Conservation (phyloP, 2,888 invertebrate genomes). For the Sericinus montela region DNA sequence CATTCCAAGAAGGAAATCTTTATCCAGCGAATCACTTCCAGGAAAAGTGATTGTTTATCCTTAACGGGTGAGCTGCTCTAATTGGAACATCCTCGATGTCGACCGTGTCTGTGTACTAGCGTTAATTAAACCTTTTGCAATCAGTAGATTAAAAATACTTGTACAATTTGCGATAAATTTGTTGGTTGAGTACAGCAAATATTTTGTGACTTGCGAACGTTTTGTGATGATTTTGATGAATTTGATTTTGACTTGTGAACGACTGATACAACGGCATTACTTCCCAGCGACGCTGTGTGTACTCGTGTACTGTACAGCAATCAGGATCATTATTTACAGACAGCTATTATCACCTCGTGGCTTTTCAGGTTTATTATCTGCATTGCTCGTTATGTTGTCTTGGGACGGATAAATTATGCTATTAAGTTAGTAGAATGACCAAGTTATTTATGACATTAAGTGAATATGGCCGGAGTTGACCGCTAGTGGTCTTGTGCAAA, state of each 20-base stretch:
- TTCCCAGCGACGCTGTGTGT: conserved; percentile 57
- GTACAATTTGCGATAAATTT: neutral
- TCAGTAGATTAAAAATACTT: neutral
- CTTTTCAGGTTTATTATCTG: conserved; percentile 78
- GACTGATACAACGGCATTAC: conserved; percentile 27
- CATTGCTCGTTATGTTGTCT: conserved; percentile 77
- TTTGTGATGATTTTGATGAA: conserved; percentile 17
- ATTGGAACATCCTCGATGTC: conserved; percentile 68
- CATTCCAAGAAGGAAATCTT: neutral
- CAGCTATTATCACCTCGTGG: conserved; percentile 76
- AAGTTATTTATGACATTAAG: conserved; percentile 77
- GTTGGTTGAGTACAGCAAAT: too few species aligned
- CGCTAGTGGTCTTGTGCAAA: conserved; percentile 45
- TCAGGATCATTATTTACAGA: conserved; percentile 78
- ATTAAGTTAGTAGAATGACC: conserved; percentile 79
- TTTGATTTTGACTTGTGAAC: too few species aligned
- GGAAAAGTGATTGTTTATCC: conserved; percentile 74
- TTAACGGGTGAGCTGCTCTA: conserved; percentile 63
- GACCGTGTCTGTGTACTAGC: conserved; percentile 52
- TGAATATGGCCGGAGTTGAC: conserved; percentile 55
- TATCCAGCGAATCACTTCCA: conserved; percentile 51
- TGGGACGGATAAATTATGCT: conserved; percentile 76
- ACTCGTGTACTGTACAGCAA: too few species aligned
- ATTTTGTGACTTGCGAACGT: neutral
- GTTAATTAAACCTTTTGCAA: conserved; percentile 56